Evolutionary conservation across 2,113 vertebrate genomes (phyloP).

Genomic region (Hemiscyllium ocellatum): DNA sequence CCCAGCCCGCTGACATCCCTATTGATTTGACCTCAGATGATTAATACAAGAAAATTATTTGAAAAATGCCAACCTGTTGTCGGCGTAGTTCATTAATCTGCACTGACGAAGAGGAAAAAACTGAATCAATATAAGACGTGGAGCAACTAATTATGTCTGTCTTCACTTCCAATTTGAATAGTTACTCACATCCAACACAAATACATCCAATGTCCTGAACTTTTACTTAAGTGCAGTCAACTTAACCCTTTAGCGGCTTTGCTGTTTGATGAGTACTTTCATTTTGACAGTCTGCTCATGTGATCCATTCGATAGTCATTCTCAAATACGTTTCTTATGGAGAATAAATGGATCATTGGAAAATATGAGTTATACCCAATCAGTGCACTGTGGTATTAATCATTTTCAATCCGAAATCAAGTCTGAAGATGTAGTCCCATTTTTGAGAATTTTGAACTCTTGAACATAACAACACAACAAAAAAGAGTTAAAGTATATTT

Average conservation of each 20-base stretch:
- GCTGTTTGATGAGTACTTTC: background rate
- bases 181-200: background rate
- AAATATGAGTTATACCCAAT: background rate
- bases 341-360: background rate
- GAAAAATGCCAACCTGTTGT: background rate
- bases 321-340: background rate
- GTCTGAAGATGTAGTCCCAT: background rate
- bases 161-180: background rate
- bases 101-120: background rate
- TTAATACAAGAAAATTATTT: constrained; percentile 4
- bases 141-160: background rate
- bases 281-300: too few relatives aligned
- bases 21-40: constrained; percentile 16
- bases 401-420: background rate
- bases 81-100: background rate
- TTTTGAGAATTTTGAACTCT: background rate
- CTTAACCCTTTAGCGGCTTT: background rate
- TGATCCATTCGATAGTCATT: background rate
- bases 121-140: background rate
- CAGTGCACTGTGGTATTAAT: background rate
- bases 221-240: background rate
- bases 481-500: background rate
- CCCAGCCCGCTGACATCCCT: background rate
- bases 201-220: background rate
- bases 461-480: background rate